Evolutionary conservation across 2,888 invertebrate genomes (phyloP).

Genomic region (Archips xylosteana): DNA sequence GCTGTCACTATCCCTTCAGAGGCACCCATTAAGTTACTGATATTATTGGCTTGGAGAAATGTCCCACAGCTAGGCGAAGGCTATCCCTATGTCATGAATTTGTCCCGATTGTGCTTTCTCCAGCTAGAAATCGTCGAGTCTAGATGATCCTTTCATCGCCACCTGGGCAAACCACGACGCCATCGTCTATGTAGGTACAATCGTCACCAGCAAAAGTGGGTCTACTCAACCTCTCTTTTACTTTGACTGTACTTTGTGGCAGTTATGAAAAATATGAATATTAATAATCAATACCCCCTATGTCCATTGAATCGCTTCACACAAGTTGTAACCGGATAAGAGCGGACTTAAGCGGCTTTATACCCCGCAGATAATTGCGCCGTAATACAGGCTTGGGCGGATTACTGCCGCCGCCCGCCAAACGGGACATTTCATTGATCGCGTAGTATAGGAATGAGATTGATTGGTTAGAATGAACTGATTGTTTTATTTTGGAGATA

Average conservation of each 20-base stretch:
- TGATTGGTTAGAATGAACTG: slow-evolving; percentile 25
- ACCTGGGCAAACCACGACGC: too few species aligned
- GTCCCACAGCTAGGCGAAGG: too few species aligned
- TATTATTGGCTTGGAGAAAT: too few species aligned
- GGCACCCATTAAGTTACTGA: too few species aligned
- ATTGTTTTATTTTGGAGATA: neutral
- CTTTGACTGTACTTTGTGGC: neutral
- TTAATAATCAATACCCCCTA: slow-evolving; percentile 19
- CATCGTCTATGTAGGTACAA: too few species aligned
- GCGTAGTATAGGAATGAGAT: slow-evolving; percentile 5
- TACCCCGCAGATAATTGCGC: slow-evolving; percentile 68
- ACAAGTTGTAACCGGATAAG: slow-evolving; percentile 49
- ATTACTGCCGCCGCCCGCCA: slow-evolving; percentile 44
- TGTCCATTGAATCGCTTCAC: slow-evolving; percentile 46
- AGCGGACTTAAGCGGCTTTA: slow-evolving; percentile 56
- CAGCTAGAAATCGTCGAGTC: too few species aligned
- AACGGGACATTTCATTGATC: slow-evolving; percentile 40
- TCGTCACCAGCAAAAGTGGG: too few species aligned
- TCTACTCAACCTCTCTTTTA: too few species aligned
- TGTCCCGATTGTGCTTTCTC: too few species aligned
- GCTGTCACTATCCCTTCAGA: too few species aligned
- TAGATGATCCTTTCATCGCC: too few species aligned
- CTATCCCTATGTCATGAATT: too few species aligned
- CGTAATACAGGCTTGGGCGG: slow-evolving; percentile 63
- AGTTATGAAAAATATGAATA: slow-evolving; percentile 13